Conservation (phyloP, 2,888 invertebrate species). For the Catonia carolina region DNA sequence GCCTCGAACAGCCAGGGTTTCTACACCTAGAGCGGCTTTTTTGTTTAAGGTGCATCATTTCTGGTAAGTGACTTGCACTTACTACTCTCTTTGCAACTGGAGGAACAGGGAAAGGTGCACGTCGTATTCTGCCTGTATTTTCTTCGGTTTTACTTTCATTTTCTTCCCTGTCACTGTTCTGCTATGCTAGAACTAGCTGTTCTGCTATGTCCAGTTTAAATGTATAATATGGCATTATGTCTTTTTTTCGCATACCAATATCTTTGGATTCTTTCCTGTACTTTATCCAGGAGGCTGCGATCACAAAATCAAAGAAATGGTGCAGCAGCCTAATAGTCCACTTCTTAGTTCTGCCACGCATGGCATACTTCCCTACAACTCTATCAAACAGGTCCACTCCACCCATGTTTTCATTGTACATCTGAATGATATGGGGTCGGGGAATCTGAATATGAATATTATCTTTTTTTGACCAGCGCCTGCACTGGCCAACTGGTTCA, state of each 20-base stretch:
- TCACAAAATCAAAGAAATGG: slow-evolving; percentile 15
- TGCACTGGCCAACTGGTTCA: background rate
- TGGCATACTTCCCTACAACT: slow-evolving; percentile 5
- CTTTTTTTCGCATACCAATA: background rate
- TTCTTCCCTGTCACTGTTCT: background rate
- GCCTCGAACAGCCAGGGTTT: background rate
- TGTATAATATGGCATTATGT: background rate
- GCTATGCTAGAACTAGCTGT: background rate
- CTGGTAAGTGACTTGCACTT: background rate
- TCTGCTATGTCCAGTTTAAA: background rate
- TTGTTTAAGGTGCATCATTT: background rate
- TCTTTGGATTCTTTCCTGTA: slow-evolving; percentile 30
- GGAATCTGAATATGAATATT: too few species aligned
- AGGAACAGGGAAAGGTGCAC: background rate
- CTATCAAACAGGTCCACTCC: slow-evolving; percentile 33
- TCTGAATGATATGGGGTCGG: background rate
- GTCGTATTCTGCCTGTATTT: background rate
- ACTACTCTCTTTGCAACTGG: background rate
- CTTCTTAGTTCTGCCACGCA: slow-evolving; percentile 14
- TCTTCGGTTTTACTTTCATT: background rate
- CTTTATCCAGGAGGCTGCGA: slow-evolving; percentile 13
- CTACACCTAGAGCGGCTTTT: background rate
- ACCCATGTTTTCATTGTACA: slow-evolving; percentile 24
- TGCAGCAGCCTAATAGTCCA: slow-evolving; percentile 11
- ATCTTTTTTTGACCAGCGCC: too few species aligned